phyloP scores from a whole-genome alignment of 2,888 invertebrate species.

The Mongoloraphidia duomilia region DNA sequence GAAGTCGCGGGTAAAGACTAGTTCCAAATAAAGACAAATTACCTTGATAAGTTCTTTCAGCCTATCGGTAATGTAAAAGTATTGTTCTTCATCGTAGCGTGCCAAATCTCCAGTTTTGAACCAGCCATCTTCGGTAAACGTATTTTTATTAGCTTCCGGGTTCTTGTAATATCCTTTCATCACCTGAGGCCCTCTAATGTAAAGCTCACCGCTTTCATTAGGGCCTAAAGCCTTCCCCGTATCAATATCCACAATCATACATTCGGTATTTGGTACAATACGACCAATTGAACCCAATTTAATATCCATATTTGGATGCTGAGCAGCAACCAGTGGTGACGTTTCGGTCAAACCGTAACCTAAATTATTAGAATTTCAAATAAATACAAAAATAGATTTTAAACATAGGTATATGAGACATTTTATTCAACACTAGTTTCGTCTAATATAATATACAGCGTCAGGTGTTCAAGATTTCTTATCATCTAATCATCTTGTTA shows the following conservation, averaged over 20 bases:
- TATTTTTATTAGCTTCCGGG: constrained; percentile 52
- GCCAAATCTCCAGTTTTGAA: constrained; percentile 50
- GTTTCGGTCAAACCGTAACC: constrained; percentile 65
- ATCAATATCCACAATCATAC: constrained; percentile 22
- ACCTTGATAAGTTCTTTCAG: constrained; percentile 76
- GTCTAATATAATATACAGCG: too few relatives aligned
- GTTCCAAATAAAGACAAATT: constrained; percentile 10
- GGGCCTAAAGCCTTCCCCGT: constrained; percentile 33
- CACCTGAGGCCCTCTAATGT: constrained; percentile 63
- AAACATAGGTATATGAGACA: too few relatives aligned
- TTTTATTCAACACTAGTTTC: too few relatives aligned
- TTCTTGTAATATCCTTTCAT: constrained; percentile 70
- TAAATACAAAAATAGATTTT: constrained; percentile 11
- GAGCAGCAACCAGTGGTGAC: constrained; percentile 36
- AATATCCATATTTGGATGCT: constrained; percentile 20
- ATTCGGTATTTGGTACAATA: constrained; percentile 29
- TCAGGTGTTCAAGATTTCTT: not conserved
- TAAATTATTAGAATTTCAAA: constrained; percentile 5
- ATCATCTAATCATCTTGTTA: not conserved
- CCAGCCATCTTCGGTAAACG: constrained; percentile 57
- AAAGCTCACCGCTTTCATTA: constrained; percentile 24
- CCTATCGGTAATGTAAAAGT: constrained; percentile 57
- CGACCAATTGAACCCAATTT: constrained; percentile 44
- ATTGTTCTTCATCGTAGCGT: constrained; percentile 44
- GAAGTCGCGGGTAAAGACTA: too few relatives aligned